A percentile compares a stretch with the other conserved stretches of the same genome.
These are phyloP conservation scores for Caenorhabditis imperialis DNA, from an alignment of 2,888 invertebrate genomes.

Conservation along the genomic window DNA sequence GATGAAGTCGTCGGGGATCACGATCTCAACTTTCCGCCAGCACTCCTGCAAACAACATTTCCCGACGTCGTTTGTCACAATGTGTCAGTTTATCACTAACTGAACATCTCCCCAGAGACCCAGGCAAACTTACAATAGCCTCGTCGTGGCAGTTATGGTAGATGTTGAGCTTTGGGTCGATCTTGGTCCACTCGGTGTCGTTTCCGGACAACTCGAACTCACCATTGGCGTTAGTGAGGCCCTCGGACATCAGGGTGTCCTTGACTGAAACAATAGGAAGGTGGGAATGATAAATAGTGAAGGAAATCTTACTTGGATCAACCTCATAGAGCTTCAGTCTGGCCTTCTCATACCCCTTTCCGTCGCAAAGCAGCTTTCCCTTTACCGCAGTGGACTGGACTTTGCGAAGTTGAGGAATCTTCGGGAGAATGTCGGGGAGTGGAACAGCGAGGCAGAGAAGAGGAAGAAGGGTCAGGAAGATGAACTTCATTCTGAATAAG, in stretches of 20 bases:
- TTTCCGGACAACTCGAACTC: constrained; percentile 67
- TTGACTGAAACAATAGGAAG: constrained; percentile 49
- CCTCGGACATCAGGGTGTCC: constrained; percentile 73
- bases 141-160: constrained; percentile 75
- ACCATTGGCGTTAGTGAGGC: constrained; percentile 65
- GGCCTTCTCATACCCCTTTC: constrained; percentile 74
- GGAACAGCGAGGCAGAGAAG: constrained; percentile 38
- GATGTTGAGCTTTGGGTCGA: constrained; percentile 70
- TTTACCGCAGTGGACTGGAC: constrained; percentile 70
- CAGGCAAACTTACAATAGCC: constrained; percentile 47
- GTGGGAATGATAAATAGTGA: neutral
- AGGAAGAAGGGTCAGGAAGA: constrained; percentile 29
- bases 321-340: constrained; percentile 72
- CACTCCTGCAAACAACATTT: constrained; percentile 64
- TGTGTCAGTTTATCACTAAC: too few relatives aligned
- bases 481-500: constrained; percentile 42
- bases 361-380: constrained; percentile 72
- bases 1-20: constrained; percentile 70
- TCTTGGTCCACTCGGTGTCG: constrained; percentile 63
- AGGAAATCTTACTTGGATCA: constrained; percentile 64
- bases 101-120: too few relatives aligned
- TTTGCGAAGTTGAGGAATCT: constrained; percentile 50
- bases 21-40: constrained; percentile 71
- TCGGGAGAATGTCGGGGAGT: constrained; percentile 51
- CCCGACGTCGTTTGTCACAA: neutral